These are phyloP conservation scores for Serrognathus titanus DNA, from an alignment of 2,888 invertebrate genomes.

Conservation along the genomic window DNA sequence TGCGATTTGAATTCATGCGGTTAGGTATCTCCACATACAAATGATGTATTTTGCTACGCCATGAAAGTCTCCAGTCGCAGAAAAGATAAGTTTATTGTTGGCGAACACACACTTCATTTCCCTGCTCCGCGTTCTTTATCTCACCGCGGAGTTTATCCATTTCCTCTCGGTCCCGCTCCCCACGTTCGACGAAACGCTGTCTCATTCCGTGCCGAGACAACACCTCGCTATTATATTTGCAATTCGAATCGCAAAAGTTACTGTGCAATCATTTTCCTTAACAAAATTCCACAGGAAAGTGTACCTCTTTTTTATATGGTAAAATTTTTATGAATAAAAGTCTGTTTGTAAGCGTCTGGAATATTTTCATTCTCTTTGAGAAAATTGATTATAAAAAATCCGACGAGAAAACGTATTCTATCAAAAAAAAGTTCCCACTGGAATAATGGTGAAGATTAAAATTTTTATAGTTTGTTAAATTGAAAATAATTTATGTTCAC, in stretches of 20 bases:
- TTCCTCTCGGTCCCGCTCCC: slow-evolving; percentile 42
- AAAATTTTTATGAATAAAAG: too few relatives aligned
- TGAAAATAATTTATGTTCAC: too few relatives aligned
- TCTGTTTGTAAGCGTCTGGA: too few relatives aligned
- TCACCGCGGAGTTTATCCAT: slow-evolving; percentile 48
- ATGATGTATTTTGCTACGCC: slow-evolving; percentile 47
- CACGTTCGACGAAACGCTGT: slow-evolving; percentile 16
- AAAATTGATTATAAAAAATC: too few relatives aligned
- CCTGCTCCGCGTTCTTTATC: slow-evolving; percentile 46
- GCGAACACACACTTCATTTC: slow-evolving; percentile 48
- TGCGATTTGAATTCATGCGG: slow-evolving; percentile 43
- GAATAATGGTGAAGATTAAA: too few relatives aligned
- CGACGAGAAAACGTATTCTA: too few relatives aligned
- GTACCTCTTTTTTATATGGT: too few relatives aligned
- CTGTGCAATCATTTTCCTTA: background rate
- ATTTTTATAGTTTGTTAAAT: too few relatives aligned
- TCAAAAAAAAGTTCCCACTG: too few relatives aligned
- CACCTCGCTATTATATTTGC: slow-evolving; percentile 43
- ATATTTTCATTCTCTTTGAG: too few relatives aligned
- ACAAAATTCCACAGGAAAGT: too few relatives aligned
- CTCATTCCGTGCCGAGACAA: slow-evolving; percentile 31
- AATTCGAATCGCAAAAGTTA: slow-evolving; percentile 36
- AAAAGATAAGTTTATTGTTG: slow-evolving; percentile 50
- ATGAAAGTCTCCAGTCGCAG: slow-evolving; percentile 45
- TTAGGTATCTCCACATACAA: slow-evolving; percentile 47